Base-by-base conservation (phyloP, 2,888 invertebrate genomes). In the Temnothorax ravouxi region DNA sequence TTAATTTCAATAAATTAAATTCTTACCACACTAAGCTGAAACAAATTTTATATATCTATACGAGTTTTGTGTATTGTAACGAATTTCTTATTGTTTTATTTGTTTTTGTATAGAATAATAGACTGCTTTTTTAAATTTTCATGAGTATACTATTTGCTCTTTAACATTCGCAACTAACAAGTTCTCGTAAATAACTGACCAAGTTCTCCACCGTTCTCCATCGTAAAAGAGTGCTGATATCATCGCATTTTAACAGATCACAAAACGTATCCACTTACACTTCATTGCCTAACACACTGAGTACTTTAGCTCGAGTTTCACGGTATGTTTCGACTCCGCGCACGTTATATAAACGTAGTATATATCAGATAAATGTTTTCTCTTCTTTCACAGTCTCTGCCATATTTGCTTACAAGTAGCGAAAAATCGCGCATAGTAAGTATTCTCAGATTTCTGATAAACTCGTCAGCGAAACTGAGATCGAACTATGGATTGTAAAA, bases 231-330 rank as follows among this genome's bases (percentile, higher is more conserved):
- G 71, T 34, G 61, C 44, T 84, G 91, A 91, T 91, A 90, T 87
- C 74, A 90, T 91, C 91, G 83, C 77, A 77, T 85, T 89, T 89
- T 85, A 89, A 75, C 89, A 86, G 76, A 85, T 87, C 84, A 86
- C 88, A 89, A 88, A 89, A 90, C 91, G 87, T 90, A 90, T 90
- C 90, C 90, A 84, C 89, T 90, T 90, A 90, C 90, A 89, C 87
- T 88, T 88, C 88, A 87, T 88, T 90, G 88, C 89, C 85, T 89
- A 90, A 90, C 87, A 88, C 83, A 84, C 75, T 41, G 86, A 85
- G 90, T 89, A 88, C 87, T 86, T 89, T 75, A 80, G 91, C 90
- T 90, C 88, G 88, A 89, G 89, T 90, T 90, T 91, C 90, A 88
- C 72, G 85, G 71, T 86, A 86, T 81, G 79, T 86, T 88, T 83